Percentiles rank a stretch among this genome's conserved stretches.
phyloP scores from a whole-genome alignment of 1,140 invertebrate species.

The Chelonus insularis region DNA sequence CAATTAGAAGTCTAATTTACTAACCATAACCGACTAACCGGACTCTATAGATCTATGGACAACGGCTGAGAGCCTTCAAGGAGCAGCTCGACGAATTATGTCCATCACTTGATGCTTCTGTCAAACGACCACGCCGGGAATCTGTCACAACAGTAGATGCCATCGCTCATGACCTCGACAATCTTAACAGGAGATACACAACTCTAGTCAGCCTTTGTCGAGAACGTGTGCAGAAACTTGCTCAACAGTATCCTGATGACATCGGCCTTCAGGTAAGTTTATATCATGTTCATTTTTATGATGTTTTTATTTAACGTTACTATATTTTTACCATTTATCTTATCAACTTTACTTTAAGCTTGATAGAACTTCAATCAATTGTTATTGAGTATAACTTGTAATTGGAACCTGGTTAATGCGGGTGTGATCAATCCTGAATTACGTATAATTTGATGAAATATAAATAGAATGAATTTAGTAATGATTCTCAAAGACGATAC shows the following conservation, averaged over 20 bases:
- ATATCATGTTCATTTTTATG: no score
- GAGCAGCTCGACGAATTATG: slow-evolving; percentile 86
- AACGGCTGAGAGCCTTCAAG: slow-evolving; percentile 82
- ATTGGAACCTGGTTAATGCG: no score
- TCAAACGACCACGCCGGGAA: slow-evolving; percentile 53
- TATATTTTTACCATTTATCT: no score
- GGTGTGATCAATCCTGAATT: no score
- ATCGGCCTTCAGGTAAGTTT: slow-evolving; percentile 59
- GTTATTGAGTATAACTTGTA: no score
- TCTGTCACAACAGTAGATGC: slow-evolving; percentile 68
- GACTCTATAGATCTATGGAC: slow-evolving; percentile 80
- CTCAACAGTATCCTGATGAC: slow-evolving; percentile 53
- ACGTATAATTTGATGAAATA: no score
- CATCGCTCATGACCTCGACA: slow-evolving; percentile 83
- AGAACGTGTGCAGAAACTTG: slow-evolving; percentile 60
- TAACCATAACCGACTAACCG: slow-evolving; percentile 58
- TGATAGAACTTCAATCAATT: no score
- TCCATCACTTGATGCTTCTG: slow-evolving; percentile 74
- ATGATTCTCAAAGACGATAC: no score
- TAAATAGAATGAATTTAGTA: no score
- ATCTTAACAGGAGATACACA: slow-evolving; percentile 81
- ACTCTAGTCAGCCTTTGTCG: slow-evolving; percentile 74
- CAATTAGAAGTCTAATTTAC: slow-evolving; percentile 38
- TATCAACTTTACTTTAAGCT: no score
- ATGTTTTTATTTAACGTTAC: no score